Percentiles rank a stretch among this genome's conserved stretches.
phyloP scores from a whole-genome alignment of 2,113 vertebrate species.

The Leptobrachium leishanense region DNA sequence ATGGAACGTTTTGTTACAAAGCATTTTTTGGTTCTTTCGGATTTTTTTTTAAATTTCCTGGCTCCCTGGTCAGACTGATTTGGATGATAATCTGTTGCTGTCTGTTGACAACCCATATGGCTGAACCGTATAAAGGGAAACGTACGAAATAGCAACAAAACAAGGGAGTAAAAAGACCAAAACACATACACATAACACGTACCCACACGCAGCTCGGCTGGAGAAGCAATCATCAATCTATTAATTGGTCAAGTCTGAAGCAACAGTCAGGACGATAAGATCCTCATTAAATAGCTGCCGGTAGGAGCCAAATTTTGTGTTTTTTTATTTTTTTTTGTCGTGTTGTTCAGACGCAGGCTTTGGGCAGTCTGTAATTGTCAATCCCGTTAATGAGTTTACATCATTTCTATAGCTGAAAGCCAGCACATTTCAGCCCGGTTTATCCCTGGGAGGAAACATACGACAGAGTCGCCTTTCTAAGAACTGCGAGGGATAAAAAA shows the following conservation, averaged over 20 bases:
- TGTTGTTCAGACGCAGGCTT: conserved; percentile 35
- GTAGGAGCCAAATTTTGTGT: conserved; percentile 36
- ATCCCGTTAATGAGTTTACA: conserved; percentile 49
- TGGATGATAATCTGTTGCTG: conserved; percentile 18
- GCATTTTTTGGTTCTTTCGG: neutral
- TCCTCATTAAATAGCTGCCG: conserved; percentile 43
- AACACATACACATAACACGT: neutral
- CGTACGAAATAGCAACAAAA: too few relatives aligned
- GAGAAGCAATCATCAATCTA: neutral
- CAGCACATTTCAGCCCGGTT: conserved; percentile 34
- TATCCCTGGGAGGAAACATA: conserved; percentile 47
- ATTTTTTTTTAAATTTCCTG: neutral
- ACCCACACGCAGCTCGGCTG: conserved; percentile 7
- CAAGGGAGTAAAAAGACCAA: neutral
- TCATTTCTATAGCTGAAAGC: conserved; percentile 48
- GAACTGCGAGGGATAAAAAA: conserved; percentile 28
- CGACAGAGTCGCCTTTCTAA: conserved; percentile 35
- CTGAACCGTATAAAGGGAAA: neutral
- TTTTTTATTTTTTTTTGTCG: neutral
- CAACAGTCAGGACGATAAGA: conserved; percentile 28
- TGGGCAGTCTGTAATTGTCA: conserved; percentile 47
- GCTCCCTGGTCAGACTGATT: neutral
- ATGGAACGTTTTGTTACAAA: neutral
- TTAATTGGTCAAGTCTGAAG: conserved; percentile 40
- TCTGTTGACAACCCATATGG: conserved; percentile 20